Evolutionary conservation across 2,888 invertebrate genomes (phyloP), one percentile per base, ranked within the genome.

Genomic region (Neria commutata): DNA sequence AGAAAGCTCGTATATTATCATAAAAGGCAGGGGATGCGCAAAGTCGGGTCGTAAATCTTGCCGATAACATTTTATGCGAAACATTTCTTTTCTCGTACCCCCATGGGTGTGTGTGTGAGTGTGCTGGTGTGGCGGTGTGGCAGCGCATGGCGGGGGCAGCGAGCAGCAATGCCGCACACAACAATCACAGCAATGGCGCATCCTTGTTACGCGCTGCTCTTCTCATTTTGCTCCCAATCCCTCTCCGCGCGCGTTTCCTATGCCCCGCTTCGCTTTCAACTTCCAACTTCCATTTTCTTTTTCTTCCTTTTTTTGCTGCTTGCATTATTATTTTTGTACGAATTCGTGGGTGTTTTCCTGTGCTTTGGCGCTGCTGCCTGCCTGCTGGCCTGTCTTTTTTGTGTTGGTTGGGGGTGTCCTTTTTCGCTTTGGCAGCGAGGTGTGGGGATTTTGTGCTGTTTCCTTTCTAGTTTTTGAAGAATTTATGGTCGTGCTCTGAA

Each of bases 11-110:
- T 80, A 80, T 80, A 78, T 79, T 80, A 79, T 80, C 80, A 79
- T 79, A 80, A 78, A 80, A 75, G 67, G 67, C 71, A 73, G 76
- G 78, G 77, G 80, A 80, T 81, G 79, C 80, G 79, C 77, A 81
- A 81, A 81, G 82, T 82, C 81, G 79, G 79, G 79, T 81, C 81
- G 81, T 81, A 82, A 81, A 81, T 81, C 82, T 81, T 81, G 70
- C 68, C 79, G 82, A 81, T 81, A 81, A 81, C 80, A 81, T 81
- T 81, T 81, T 81, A 82, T 82, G 81, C 81, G 81, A 82, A 81
- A 81, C 81, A 81, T 79, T 79, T 79, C 80, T 78, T 77, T 77
- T 64, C 67, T n/a, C n/a, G n/a, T n/a, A n/a, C n/a, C n/a, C n/a
- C n/a, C n/a, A n/a, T n/a, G n/a, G n/a, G n/a, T n/a, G n/a, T n/a